A percentile compares a stretch with the other conserved stretches of the same genome.
Conservation (phyloP, 2,797 vertebrate species). For the Centropyge bicolor region DNA sequence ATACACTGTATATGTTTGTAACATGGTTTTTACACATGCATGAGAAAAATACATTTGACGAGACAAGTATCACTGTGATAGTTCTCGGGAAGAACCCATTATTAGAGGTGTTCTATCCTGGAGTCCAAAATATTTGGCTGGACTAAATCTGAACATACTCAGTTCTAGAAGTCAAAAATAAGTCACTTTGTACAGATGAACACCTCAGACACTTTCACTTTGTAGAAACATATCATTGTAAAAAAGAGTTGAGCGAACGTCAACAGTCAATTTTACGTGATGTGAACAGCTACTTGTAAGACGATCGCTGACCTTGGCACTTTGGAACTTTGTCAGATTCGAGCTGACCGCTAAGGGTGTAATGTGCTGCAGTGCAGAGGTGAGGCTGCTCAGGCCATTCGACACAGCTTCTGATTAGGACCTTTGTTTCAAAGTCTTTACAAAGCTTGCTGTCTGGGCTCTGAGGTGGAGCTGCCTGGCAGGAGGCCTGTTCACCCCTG, state of each 20-base stretch:
- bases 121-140: too few species aligned
- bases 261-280: conserved; percentile 9
- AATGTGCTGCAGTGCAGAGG: conserved; percentile 42
- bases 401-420: conserved; percentile 62
- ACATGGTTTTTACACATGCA: too few species aligned
- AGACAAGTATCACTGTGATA: too few species aligned
- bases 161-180: not conserved
- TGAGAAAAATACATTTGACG: too few species aligned
- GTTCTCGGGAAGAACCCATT: too few species aligned
- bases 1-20: too few species aligned
- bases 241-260: not conserved
- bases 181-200: not conserved
- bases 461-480: conserved; percentile 69
- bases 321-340: conserved; percentile 18
- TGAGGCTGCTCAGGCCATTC: conserved; percentile 49
- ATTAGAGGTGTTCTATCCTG: too few species aligned
- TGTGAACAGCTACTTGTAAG: conserved; percentile 17
- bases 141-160: not conserved
- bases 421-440: conserved; percentile 75
- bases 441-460: conserved; percentile 57
- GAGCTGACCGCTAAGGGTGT: conserved; percentile 45
- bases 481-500: conserved; percentile 69
- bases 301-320: conserved; percentile 35
- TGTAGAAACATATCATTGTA: not conserved
- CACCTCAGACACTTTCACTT: not conserved